phyloP scores from a whole-genome alignment of 2,113 vertebrate genomes.

The Tricholaema leucomelas region DNA sequence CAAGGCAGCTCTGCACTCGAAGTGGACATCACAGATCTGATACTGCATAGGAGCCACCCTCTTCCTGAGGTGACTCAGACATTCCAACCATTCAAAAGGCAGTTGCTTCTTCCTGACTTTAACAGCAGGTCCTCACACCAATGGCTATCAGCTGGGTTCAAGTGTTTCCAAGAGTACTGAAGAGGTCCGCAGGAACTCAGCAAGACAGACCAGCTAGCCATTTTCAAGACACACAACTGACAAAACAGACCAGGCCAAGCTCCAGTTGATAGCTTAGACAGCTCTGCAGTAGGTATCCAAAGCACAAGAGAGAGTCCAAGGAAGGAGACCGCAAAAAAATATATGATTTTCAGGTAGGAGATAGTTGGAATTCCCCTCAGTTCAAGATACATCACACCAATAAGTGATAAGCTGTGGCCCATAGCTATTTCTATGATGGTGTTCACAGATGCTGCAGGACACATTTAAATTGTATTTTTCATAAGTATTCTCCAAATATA shows the following conservation, averaged over 20 bases:
- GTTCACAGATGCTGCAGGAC: not conserved
- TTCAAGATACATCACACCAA: not conserved
- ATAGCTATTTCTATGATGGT: not conserved
- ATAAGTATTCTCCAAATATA: not conserved
- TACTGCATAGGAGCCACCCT: not conserved
- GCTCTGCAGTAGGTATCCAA: not conserved
- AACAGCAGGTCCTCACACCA: not conserved
- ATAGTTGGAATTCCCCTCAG: not conserved
- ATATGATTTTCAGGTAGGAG: not conserved
- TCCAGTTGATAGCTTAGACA: not conserved
- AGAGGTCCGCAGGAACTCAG: not conserved
- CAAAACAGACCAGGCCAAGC: not conserved
- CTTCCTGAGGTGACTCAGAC: not conserved
- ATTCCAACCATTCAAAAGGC: not conserved
- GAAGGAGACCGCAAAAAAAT: not conserved
- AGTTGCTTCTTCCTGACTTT: not conserved
- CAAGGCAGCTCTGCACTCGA: not conserved
- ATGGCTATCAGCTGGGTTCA: rapidly evolving
- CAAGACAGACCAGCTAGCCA: not conserved
- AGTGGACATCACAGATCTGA: not conserved
- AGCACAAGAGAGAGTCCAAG: not conserved
- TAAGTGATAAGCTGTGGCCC: not conserved
- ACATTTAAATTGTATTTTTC: not conserved
- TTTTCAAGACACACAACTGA: not conserved
- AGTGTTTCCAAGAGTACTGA: not conserved